These are phyloP conservation scores for Chaitophorus viminalis DNA, from an alignment of 2,888 invertebrate genomes.

Conservation along the genomic window DNA sequence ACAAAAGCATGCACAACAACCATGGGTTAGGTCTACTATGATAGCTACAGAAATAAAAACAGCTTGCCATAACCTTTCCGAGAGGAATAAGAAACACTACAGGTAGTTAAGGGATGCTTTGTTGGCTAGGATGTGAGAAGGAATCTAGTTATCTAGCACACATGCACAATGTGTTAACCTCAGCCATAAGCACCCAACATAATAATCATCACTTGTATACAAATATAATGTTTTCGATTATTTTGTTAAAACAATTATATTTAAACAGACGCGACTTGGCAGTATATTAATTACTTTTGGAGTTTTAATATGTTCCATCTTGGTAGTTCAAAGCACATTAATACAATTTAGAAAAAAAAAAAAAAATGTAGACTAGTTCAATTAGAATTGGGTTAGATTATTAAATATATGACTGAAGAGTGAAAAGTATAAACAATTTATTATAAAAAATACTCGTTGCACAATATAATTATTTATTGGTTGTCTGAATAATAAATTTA, in stretches of 20 bases:
- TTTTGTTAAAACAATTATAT: background rate
- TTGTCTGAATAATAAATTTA: too few species aligned
- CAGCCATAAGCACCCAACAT: constrained; percentile 55
- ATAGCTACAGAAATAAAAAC: constrained; percentile 56
- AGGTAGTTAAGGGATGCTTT: constrained; percentile 40
- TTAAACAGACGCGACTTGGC: background rate
- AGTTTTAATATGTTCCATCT: constrained; percentile 61
- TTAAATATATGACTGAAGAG: background rate
- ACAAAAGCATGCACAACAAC: constrained; percentile 62
- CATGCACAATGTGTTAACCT: constrained; percentile 61
- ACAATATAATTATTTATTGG: too few species aligned
- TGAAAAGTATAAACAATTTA: background rate
- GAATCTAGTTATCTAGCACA: constrained; percentile 52
- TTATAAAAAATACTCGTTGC: background rate
- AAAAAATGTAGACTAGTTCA: constrained; percentile 23
- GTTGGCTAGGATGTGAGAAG: constrained; percentile 13
- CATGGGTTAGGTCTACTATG: constrained; percentile 60
- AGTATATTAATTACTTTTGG: constrained; percentile 55
- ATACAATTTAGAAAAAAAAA: background rate
- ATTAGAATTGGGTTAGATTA: background rate
- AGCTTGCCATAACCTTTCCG: constrained; percentile 40
- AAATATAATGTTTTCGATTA: constrained; percentile 10
- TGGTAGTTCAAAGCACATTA: constrained; percentile 22
- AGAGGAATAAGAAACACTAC: constrained; percentile 46
- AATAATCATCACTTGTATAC: constrained; percentile 13